phyloP scores from a whole-genome alignment of 2,113 vertebrate genomes.

The Egretta garzetta region DNA sequence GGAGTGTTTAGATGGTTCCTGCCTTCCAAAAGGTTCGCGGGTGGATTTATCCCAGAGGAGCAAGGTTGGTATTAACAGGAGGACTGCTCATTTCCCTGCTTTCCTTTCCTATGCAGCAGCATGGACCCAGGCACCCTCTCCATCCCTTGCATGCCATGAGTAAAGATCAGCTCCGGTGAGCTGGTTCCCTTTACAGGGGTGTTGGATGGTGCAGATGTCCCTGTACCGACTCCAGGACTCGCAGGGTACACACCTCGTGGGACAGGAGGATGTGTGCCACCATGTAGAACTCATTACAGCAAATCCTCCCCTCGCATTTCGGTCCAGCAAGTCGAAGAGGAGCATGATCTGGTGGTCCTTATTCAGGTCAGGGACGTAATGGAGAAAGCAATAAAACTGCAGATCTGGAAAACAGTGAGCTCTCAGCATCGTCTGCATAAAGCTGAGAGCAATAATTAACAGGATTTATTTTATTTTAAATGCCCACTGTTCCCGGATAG shows the following conservation, averaged over 20 bases:
- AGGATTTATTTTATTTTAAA: slow-evolving; percentile 22
- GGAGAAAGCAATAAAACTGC: slow-evolving; percentile 64
- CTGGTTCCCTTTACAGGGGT: background rate
- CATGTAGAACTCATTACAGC: slow-evolving; percentile 61
- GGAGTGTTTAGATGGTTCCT: background rate
- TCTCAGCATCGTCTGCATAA: background rate
- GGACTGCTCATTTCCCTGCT: background rate
- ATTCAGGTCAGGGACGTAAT: background rate
- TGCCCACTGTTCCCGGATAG: background rate
- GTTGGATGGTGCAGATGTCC: background rate
- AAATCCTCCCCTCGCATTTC: background rate
- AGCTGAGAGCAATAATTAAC: background rate
- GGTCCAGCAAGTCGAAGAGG: slow-evolving; percentile 64
- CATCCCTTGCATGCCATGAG: background rate
- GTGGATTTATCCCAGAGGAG: background rate
- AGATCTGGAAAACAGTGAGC: slow-evolving; percentile 51
- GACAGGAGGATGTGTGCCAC: slow-evolving; percentile 60
- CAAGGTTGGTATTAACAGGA: background rate
- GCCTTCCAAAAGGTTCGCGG: background rate
- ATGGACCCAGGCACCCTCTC: background rate
- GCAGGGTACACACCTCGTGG: slow-evolving; percentile 6
- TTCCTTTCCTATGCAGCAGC: background rate
- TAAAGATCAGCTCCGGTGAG: background rate
- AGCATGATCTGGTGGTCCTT: slow-evolving; percentile 33
- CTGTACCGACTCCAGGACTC: background rate